Evolutionary conservation across 2,797 vertebrate genomes (phyloP).

Genomic region (Coilia nasus): DNA sequence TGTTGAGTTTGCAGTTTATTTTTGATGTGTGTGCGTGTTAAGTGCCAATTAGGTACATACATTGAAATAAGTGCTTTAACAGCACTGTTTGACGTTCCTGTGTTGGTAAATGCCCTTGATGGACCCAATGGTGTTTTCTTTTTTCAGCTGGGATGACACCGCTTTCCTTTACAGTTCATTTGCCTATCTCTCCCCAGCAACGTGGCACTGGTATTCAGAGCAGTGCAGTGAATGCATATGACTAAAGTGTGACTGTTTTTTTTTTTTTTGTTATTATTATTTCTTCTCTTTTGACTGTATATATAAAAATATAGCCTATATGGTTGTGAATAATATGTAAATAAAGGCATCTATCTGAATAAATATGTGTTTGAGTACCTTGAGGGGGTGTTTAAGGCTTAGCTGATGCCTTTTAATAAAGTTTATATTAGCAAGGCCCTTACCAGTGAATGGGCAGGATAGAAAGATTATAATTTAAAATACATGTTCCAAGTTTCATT

Average conservation of each 20-base stretch:
- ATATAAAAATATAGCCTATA: slow-evolving; percentile 47
- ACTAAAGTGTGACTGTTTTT: not conserved
- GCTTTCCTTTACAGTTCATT: not conserved
- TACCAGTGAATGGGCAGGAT: no score
- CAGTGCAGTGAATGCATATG: no score
- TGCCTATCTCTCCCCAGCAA: not conserved
- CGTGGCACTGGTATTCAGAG: not conserved
- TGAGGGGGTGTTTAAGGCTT: not conserved
- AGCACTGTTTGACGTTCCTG: no score
- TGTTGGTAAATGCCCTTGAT: not conserved
- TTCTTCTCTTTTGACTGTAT: not conserved
- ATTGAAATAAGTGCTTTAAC: not conserved
- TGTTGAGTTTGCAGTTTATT: not conserved
- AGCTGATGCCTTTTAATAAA: no score
- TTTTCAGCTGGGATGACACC: not conserved
- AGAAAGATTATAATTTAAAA: no score
- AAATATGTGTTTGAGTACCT: not conserved
- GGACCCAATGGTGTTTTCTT: not conserved
- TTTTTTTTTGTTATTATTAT: not conserved
- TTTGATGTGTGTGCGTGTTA: no score
- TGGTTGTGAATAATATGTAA: slow-evolving; percentile 53
- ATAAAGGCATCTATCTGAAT: not conserved
- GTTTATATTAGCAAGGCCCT: no score
- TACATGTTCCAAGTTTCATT: no score
- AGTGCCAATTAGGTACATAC: not conserved